These are phyloP conservation scores for Sapajus apella DNA, from an alignment of 2,113 vertebrate genomes.

Conservation along the genomic window DNA sequence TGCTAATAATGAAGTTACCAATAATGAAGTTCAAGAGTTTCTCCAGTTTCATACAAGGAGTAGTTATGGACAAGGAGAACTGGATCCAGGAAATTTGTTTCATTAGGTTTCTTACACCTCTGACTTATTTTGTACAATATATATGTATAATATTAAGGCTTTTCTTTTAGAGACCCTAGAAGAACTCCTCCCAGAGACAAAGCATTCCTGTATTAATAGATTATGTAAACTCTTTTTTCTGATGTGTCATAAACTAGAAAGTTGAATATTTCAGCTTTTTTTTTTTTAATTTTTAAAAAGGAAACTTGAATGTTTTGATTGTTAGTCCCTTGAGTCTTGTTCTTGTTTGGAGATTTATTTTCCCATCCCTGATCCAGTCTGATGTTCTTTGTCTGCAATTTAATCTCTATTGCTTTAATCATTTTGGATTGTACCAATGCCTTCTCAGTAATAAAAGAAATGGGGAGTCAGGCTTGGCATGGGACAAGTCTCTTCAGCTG, in stretches of 20 bases:
- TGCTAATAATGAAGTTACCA: background rate
- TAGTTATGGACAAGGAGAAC: background rate
- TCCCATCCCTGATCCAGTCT: constrained; percentile 77
- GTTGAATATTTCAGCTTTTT: constrained; percentile 81
- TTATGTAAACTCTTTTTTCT: constrained; percentile 67
- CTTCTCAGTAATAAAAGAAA: constrained; percentile 70
- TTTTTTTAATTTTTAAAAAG: constrained; percentile 21
- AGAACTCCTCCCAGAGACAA: constrained; percentile 67
- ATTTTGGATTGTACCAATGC: constrained; percentile 79
- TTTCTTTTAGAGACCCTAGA: constrained; percentile 41
- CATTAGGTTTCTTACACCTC: background rate
- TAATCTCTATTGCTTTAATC: constrained; percentile 83
- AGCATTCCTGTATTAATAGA: constrained; percentile 75
- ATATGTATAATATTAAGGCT: constrained; percentile 43
- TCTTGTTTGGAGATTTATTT: constrained; percentile 79
- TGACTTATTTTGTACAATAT: constrained; percentile 31
- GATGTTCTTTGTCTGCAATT: constrained; percentile 85
- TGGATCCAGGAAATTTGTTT: background rate
- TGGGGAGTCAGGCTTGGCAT: constrained; percentile 22
- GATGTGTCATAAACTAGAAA: constrained; percentile 80
- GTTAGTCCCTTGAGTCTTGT: constrained; percentile 75
- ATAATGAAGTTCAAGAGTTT: background rate
- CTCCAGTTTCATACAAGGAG: background rate
- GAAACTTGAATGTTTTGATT: constrained; percentile 81
- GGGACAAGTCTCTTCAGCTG: constrained; percentile 63